Evolutionary conservation across 2,888 invertebrate genomes (phyloP), one percentile per base, ranked within the genome.

Genomic region (Thumatha senex): DNA sequence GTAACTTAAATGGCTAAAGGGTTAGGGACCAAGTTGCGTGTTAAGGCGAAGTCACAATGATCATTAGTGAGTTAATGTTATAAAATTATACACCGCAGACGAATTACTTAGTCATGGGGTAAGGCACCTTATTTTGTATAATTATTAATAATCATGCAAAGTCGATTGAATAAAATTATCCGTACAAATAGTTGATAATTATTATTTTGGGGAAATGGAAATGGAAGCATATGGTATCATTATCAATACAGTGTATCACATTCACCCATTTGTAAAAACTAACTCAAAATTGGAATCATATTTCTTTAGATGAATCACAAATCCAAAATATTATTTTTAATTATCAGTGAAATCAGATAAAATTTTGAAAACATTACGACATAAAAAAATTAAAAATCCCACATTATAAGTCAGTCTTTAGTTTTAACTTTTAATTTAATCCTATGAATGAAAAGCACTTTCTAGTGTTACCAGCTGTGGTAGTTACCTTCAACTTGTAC

Each of bases 11-110:
- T 29, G 40, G 43, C 15, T 38, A 43, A 52, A 48, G 44, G 52
- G 48, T 44, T 52, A 45, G 15, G 38, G 43, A 15, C 31, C 38
- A 12, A 40, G 18, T 44, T 38, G 52, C 52, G 52, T 52, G 52
- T 31, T 31, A 36, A 3, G 35, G 15, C 40, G 36, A 45, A 48
- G 48, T 52, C 48, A 31, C 44, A 40, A 45, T 44, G n/a, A 48
- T 48, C 48, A 52, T 52, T 48, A 52, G 36, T 18, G 18, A 12
- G 12, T 29, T 48, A 52, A 52, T 44, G 52, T 48, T 45, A 36
- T 44, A 41, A 52, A 52, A 52, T 52, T 52, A 52, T 48, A 52
- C 33, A 48, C 47, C 24, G 40, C 34, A 42, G 24, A 31, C 18
- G 35, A 44, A 48, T 52, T 40, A 52, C 48, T 36, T 12, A 18